Evolutionary conservation across 2,797 vertebrate species (phyloP).

Genomic region (Zonotrichia albicollis): DNA sequence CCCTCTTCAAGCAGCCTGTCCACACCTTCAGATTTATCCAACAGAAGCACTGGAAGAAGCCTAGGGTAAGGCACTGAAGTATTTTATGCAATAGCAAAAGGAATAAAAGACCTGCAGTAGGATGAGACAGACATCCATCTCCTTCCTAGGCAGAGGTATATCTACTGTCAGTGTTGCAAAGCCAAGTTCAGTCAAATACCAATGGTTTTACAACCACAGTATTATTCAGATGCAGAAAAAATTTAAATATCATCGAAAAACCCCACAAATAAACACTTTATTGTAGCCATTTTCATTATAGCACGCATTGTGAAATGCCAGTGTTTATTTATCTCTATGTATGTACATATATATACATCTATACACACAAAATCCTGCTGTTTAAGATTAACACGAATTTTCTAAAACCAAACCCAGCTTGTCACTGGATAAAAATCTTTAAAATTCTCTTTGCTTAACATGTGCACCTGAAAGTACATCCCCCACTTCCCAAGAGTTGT

Average conservation of each 20-base stretch:
- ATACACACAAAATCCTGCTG: neutral
- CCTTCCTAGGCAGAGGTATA: accelerated
- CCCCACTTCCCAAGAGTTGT: neutral
- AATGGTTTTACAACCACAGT: neutral
- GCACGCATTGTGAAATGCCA: neutral
- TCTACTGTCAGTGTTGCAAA: neutral
- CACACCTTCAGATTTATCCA: neutral
- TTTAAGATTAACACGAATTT: neutral
- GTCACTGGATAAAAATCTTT: neutral
- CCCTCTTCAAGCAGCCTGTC: neutral
- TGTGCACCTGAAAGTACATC: accelerated
- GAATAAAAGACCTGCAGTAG: neutral
- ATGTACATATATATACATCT: accelerated
- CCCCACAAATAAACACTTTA: accelerated
- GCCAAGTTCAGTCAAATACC: neutral
- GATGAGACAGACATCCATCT: neutral
- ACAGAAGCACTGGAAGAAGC: neutral
- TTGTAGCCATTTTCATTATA: neutral
- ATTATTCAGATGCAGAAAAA: neutral
- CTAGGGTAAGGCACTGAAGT: neutral
- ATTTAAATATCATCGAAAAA: neutral
- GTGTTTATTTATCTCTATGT: accelerated
- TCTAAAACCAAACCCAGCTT: neutral
- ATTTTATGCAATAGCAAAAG: neutral
- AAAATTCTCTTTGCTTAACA: neutral